Base-by-base conservation (phyloP, 2,113 vertebrate species). In the Dryoscopus gambensis region DNA sequence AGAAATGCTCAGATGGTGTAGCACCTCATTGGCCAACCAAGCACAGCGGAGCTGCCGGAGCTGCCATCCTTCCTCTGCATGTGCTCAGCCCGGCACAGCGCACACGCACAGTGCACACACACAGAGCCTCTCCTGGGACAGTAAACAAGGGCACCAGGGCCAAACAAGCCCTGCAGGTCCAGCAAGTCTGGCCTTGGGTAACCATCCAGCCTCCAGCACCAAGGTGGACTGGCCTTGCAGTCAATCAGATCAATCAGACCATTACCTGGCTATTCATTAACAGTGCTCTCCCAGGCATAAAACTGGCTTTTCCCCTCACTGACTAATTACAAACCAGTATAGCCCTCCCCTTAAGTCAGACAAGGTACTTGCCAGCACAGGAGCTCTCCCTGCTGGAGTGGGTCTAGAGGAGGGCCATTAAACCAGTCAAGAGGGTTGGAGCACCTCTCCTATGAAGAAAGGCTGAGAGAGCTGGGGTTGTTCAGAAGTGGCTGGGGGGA, bases 61-160 rank as follows among this genome's bases (percentile, higher is more conserved):
- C 75, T 86, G 89, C 62, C 15, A 0, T 7, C 46, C n/a, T 59
- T 4, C 1, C 37, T 65, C 3, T 1, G 35, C 2, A 0, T 3
- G 49, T 17, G 83, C 49, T 25, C 3, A 7, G 42, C 5, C 1
- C 9, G 2, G 63, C 53, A 37, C 53, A 27, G 35, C 6, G 52
- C 33, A 21, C 59, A 11, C 4, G 16, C 15, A 19, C 15, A 6
- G 30, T 15, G 56, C 21, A 23, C 16, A 22, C 15, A 9, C 6
- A 11, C 56, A 50, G 2, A 52, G 30, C 37, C 57, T 25, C 25
- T 22, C 64, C 55, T 8, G 8, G 7, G 12, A 47, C 60, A 82
- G 44, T 1, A 35, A 56, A 40, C 73, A 49, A 40, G 77, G 50
- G 30, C 5, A 35, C 84, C 3, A 0, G 1, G 17, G 65, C 63